Percentiles rank a stretch among this genome's conserved stretches.
These are phyloP conservation scores for Melanocharis versteri DNA, from an alignment of 2,113 vertebrate species.

Conservation along the genomic window DNA sequence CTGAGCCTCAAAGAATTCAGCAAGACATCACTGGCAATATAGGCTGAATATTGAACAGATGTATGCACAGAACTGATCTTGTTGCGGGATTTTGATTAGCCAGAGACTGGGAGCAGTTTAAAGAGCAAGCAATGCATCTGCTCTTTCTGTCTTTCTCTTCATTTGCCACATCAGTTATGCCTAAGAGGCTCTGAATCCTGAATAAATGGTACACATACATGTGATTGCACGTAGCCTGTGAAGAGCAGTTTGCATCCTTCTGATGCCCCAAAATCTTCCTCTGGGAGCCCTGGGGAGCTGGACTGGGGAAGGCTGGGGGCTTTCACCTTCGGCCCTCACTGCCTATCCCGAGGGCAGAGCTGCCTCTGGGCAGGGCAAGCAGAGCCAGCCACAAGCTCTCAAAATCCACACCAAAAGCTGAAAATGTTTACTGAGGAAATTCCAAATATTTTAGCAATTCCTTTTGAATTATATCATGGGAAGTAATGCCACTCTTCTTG, in stretches of 20 bases:
- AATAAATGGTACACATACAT: background rate
- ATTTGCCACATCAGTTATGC: background rate
- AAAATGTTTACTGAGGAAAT: background rate
- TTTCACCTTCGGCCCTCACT: accelerated
- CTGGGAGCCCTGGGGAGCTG: accelerated
- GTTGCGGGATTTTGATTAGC: background rate
- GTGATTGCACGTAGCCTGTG: background rate
- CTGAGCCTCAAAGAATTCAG: constrained; percentile 6
- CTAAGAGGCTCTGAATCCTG: background rate
- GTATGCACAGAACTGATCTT: background rate
- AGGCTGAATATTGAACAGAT: background rate
- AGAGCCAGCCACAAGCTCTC: background rate
- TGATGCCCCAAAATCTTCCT: background rate
- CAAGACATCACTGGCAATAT: background rate
- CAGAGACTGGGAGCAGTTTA: background rate
- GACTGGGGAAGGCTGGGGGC: too few relatives aligned
- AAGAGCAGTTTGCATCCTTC: background rate
- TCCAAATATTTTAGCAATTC: background rate
- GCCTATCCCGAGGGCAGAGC: background rate
- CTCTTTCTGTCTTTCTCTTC: background rate
- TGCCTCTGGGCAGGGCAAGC: background rate
- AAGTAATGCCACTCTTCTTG: background rate
- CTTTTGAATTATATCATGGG: background rate
- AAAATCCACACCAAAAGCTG: background rate
- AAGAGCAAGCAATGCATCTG: background rate